Conservation (phyloP, 2,888 invertebrate species). For the Coremacera marginata region DNA sequence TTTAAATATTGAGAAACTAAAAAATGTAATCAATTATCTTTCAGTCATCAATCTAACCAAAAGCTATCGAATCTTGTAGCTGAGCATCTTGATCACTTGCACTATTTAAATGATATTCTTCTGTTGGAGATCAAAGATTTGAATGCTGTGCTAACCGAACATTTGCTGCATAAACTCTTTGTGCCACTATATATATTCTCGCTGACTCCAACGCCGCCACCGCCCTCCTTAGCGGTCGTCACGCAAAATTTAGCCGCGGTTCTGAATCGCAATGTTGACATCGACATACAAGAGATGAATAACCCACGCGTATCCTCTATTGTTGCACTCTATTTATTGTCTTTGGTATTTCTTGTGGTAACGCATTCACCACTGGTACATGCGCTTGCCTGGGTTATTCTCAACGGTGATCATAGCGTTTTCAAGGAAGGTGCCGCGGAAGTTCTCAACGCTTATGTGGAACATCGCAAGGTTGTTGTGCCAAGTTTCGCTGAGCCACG, state of each 20-base stretch:
- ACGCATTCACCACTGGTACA: conserved; percentile 92
- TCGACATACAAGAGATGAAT: conserved; percentile 73
- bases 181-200: conserved; percentile 96
- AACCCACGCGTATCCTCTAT: conserved; percentile 88
- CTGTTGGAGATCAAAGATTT: conserved; percentile 91
- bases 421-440: conserved; percentile 79
- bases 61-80: conserved; percentile 94
- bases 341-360: conserved; percentile 95
- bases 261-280: conserved; percentile 73
- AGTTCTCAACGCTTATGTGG: conserved; percentile 76
- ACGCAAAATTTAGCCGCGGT: conserved; percentile 77
- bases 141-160: conserved; percentile 94
- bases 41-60: conserved; percentile 90
- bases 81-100: conserved; percentile 96
- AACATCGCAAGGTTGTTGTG: conserved; percentile 73
- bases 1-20: background rate
- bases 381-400: conserved; percentile 87
- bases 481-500: conserved; percentile 79
- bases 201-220: conserved; percentile 73
- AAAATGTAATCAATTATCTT: conserved; percentile 56
- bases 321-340: conserved; percentile 89
- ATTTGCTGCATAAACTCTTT: conserved; percentile 90
- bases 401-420: conserved; percentile 83
- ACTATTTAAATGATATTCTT: conserved; percentile 97
- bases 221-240: conserved; percentile 73